Evolutionary conservation across 2,113 vertebrate genomes (phyloP).

Genomic region (Paralichthys olivaceus): DNA sequence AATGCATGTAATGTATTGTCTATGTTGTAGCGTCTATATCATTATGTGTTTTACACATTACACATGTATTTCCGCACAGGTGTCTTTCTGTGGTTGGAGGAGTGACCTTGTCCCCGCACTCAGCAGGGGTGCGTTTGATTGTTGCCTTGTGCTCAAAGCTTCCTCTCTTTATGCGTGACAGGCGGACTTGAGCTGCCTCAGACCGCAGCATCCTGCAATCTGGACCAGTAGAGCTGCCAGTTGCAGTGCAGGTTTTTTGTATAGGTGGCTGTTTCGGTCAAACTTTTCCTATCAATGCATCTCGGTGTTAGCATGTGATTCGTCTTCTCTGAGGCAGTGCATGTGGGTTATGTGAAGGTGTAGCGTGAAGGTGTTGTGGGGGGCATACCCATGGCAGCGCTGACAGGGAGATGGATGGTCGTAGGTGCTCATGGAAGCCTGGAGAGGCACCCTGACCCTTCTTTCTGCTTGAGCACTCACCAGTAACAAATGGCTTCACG

Average conservation of each 20-base stretch:
- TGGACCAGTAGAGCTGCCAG: slow-evolving; percentile 11
- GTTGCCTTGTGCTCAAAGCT: slow-evolving; percentile 2
- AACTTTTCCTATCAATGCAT: background rate
- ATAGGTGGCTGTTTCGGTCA: background rate
- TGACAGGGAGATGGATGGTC: slow-evolving; percentile 66
- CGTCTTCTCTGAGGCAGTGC: background rate
- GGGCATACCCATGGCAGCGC: slow-evolving; percentile 10
- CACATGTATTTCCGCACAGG: background rate
- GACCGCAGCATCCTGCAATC: slow-evolving; percentile 40
- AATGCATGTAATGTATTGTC: background rate
- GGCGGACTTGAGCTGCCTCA: slow-evolving; percentile 46
- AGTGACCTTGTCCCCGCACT: slow-evolving; percentile 34
- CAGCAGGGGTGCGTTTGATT: slow-evolving; percentile 10
- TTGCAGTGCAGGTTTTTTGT: background rate
- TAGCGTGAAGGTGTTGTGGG: slow-evolving; percentile 4
- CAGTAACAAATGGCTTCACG: slow-evolving; percentile 62
- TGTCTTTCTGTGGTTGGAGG: background rate
- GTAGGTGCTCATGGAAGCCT: slow-evolving; percentile 42
- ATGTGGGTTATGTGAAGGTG: slow-evolving; percentile 2
- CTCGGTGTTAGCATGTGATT: background rate
- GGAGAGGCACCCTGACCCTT: slow-evolving; percentile 42
- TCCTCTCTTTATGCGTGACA: slow-evolving; percentile 28
- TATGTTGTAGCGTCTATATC: background rate
- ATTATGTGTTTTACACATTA: background rate
- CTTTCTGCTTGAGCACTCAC: slow-evolving; percentile 54